Evolutionary conservation across 1,140 invertebrate species (phyloP).

Genomic region (Patella vulgata): DNA sequence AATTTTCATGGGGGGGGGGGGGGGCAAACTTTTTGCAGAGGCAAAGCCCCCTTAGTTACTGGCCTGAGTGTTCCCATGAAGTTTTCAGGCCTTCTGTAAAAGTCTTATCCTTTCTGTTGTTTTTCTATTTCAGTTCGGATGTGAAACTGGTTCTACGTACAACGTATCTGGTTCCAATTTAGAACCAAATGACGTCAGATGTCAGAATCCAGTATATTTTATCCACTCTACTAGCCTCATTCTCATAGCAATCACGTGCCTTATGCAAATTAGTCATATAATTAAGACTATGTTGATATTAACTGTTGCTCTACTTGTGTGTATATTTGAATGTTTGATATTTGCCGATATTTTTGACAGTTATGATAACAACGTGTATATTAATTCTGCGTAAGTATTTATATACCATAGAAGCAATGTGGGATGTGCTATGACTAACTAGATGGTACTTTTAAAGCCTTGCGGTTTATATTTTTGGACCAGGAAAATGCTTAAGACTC

Average conservation of each 20-base stretch:
- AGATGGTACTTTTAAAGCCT: too few species aligned
- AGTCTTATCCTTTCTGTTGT: too few species aligned
- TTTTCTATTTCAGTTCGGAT: constrained; percentile 16
- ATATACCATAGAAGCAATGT: too few species aligned
- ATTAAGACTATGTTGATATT: constrained; percentile 76
- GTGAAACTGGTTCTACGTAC: constrained; percentile 5
- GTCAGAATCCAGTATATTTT: constrained; percentile 77
- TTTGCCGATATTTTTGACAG: constrained; percentile 70
- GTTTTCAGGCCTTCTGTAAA: too few species aligned
- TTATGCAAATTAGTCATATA: constrained; percentile 77
- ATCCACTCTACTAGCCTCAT: constrained; percentile 78
- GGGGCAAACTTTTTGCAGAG: too few species aligned
- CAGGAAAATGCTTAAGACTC: too few species aligned
- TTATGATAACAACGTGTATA: constrained; percentile 35
- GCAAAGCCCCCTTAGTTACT: too few species aligned
- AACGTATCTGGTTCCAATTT: constrained; percentile 27
- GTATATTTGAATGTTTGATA: constrained; percentile 73
- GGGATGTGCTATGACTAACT: too few species aligned
- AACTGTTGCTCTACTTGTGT: constrained; percentile 72
- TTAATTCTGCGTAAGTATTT: too few species aligned
- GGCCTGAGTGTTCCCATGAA: too few species aligned
- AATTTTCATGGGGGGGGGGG: too few species aligned
- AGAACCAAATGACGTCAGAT: constrained; percentile 14
- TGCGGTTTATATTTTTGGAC: too few species aligned
- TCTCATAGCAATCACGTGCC: constrained; percentile 77